Evolutionary conservation across 2,113 vertebrate species (phyloP), one percentile per base, ranked within the genome.

Genomic region (Lepisosteus oculatus): DNA sequence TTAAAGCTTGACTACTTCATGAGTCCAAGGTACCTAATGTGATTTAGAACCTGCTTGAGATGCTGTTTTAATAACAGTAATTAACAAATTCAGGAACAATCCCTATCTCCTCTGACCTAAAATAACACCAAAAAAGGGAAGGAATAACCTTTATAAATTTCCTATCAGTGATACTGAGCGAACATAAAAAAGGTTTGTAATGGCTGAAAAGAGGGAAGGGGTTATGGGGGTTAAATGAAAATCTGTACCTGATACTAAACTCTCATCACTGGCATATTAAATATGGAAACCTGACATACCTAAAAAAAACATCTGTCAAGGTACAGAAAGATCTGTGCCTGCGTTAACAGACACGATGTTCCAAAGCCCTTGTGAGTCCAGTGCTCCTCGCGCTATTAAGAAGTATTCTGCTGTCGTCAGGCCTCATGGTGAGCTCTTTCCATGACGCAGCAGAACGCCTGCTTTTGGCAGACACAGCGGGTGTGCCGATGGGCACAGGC

Each of bases 391-490:
- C 43, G 14, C 29, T 17, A 67, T n/a, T 47, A 15, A 15, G 3
- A 51, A 12, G 1, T 11, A 12, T 12, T 59, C 7, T n/a, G n/a
- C 8, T 15, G 15, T 43, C 9, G 41, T 56, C 41, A 56, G 51
- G 8, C 2, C 44, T 41, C 15, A 0, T 8, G 69, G 74, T 17
- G 12, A 59, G 72, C 72, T 65, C 65, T 86, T 88, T 88, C 85
- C 86, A 86, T 88, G 85, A 88, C 82, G 86, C 85, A 86, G 84
- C 84, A 83, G 73, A 80, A 77, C 83, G 17, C 15, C 8, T 4
- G 83, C 77, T 79, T 78, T 77, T 78, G 72, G 83, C 54, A 55
- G 42, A 54, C 43, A 15, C 13, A 64, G 15, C 6, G 41, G 29
- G 51, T 59, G 56, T 59, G 11, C 13, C 7, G 56, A 59, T 13